These are phyloP conservation scores for Dipodomys spectabilis DNA, from an alignment of 2,113 vertebrate species.

Conservation along the genomic window DNA sequence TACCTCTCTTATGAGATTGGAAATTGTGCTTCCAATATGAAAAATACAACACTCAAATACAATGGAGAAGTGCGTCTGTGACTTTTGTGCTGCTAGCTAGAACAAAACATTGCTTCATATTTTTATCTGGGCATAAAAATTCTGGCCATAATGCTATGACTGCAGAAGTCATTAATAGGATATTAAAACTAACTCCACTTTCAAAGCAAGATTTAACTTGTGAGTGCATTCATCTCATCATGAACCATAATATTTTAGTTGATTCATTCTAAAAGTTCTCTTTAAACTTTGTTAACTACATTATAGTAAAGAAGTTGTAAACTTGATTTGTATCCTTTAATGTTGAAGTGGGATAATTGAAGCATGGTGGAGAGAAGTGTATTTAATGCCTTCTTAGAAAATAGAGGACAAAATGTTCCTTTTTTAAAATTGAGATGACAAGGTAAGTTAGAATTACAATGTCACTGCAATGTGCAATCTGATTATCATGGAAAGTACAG, in stretches of 20 bases:
- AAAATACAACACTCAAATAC: background rate
- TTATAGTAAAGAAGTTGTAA: slow-evolving; percentile 49
- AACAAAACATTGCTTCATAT: background rate
- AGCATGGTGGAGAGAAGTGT: background rate
- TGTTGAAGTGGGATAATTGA: background rate
- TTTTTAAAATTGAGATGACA: background rate
- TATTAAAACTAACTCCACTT: slow-evolving; percentile 44
- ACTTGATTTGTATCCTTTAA: slow-evolving; percentile 53
- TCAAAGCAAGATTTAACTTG: slow-evolving; percentile 62
- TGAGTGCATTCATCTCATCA: slow-evolving; percentile 36
- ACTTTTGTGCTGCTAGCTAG: background rate
- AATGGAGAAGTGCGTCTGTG: background rate
- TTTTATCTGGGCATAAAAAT: slow-evolving; percentile 57
- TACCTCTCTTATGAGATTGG: background rate
- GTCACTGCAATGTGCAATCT: background rate
- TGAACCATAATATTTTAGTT: slow-evolving; percentile 54
- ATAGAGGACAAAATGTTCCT: background rate
- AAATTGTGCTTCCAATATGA: slow-evolving; percentile 32
- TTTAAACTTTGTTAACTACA: slow-evolving; percentile 41
- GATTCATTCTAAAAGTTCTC: slow-evolving; percentile 18
- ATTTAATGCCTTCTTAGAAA: background rate
- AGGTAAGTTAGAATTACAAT: background rate
- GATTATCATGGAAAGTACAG: slow-evolving; percentile 22
- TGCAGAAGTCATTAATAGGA: slow-evolving; percentile 24
- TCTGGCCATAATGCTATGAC: background rate